phyloP scores from a whole-genome alignment of 2,113 vertebrate species.

The Aptenodytes forsteri region DNA sequence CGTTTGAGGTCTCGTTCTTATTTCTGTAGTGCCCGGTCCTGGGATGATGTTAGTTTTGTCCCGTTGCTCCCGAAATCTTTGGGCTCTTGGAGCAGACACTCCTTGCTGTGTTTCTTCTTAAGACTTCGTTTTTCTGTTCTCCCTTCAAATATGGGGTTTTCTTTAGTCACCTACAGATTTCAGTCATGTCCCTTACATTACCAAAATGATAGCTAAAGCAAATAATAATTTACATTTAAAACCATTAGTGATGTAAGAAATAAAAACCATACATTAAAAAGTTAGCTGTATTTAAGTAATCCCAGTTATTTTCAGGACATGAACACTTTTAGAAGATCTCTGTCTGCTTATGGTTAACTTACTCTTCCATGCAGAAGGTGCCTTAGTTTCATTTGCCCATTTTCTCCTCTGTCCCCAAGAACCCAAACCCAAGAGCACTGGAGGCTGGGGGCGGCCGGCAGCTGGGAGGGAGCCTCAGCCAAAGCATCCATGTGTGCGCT shows the following conservation, averaged over 20 bases:
- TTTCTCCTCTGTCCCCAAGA: not conserved
- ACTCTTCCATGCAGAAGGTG: not conserved
- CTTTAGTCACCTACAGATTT: not conserved
- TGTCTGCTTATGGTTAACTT: not conserved
- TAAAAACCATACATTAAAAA: not conserved
- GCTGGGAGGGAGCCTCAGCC: not conserved
- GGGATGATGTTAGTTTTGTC: not conserved
- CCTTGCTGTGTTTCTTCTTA: not conserved
- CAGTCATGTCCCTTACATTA: not conserved
- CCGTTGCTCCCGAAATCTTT: not conserved
- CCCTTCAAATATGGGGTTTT: not conserved
- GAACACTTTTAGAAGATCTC: not conserved
- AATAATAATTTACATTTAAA: fast-evolving
- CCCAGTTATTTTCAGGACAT: not conserved
- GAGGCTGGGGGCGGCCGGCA: not conserved
- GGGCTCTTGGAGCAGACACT: not conserved
- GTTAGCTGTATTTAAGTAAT: not conserved
- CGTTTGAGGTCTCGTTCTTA: not conserved
- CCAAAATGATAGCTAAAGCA: not conserved
- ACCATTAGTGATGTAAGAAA: not conserved
- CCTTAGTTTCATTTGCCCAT: not conserved
- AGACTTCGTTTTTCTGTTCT: not conserved
- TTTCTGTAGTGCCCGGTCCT: not conserved
- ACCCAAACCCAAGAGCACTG: not conserved
- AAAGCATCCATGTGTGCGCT: fast-evolving